Evolutionary conservation across 2,797 vertebrate species (phyloP).

Genomic region (Threskiornis aethiopicus): DNA sequence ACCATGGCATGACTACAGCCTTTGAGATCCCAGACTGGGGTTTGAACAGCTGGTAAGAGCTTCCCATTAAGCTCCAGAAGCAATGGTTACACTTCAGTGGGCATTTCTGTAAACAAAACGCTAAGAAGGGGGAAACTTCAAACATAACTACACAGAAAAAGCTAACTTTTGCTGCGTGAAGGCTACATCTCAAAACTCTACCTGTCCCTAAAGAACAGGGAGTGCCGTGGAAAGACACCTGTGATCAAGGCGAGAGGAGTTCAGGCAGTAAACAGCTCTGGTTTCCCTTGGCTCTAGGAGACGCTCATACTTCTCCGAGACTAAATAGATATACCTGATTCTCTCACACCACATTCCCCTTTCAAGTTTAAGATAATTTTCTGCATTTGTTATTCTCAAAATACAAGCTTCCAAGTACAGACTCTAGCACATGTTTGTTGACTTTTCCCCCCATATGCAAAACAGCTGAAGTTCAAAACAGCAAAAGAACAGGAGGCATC

Average conservation of each 20-base stretch:
- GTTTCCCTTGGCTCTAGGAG: background rate
- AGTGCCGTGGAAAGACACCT: background rate
- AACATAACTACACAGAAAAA: background rate
- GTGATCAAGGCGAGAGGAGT: background rate
- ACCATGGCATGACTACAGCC: background rate
- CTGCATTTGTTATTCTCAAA: background rate
- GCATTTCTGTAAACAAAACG: background rate
- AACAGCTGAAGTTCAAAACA: background rate
- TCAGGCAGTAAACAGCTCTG: background rate
- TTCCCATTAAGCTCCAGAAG: background rate
- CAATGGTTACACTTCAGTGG: accelerated
- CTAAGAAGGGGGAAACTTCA: background rate
- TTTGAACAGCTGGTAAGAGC: background rate
- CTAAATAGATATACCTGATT: background rate
- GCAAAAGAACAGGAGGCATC: background rate
- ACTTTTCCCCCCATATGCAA: background rate
- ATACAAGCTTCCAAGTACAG: background rate
- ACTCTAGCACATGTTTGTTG: accelerated
- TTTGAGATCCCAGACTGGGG: background rate
- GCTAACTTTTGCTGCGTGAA: background rate
- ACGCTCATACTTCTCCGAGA: background rate
- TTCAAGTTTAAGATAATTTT: background rate
- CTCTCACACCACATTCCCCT: background rate
- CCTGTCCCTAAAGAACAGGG: background rate
- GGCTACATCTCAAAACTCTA: background rate